Conservation (phyloP, 2,113 vertebrate species). For the Archilochus colubris region DNA sequence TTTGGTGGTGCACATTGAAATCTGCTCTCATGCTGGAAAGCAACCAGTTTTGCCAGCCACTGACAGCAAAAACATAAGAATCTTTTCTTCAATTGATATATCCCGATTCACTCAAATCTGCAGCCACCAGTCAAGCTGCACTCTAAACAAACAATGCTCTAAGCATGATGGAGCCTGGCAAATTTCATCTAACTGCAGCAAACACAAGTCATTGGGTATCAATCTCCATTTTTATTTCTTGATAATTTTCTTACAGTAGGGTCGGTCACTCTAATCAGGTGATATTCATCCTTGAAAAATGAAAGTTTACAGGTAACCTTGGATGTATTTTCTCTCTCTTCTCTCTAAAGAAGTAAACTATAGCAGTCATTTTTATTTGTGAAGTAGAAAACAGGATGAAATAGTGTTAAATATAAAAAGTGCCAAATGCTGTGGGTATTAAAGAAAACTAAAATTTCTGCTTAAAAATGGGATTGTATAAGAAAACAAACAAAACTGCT, state of each 20-base stretch:
- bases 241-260: not conserved
- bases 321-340: not conserved
- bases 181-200: not conserved
- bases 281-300: not conserved
- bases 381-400: not conserved
- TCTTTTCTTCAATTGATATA: not conserved
- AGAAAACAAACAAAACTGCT: not conserved
- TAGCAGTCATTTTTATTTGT: not conserved
- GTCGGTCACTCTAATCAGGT: not conserved
- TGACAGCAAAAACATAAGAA: not conserved
- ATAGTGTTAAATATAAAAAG: not conserved
- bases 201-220: not conserved
- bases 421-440: not conserved
- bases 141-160: not conserved
- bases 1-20: not conserved
- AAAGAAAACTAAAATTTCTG: not conserved
- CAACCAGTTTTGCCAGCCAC: not conserved
- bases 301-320: not conserved
- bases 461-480: not conserved
- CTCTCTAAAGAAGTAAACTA: not conserved
- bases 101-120: not conserved
- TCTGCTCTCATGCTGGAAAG: accelerated
- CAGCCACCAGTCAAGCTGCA: not conserved
- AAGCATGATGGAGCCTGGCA: not conserved
- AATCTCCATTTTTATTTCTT: not conserved